phyloP scores from a whole-genome alignment of 2,797 vertebrate species.

The Coccyzus lansbergi region DNA sequence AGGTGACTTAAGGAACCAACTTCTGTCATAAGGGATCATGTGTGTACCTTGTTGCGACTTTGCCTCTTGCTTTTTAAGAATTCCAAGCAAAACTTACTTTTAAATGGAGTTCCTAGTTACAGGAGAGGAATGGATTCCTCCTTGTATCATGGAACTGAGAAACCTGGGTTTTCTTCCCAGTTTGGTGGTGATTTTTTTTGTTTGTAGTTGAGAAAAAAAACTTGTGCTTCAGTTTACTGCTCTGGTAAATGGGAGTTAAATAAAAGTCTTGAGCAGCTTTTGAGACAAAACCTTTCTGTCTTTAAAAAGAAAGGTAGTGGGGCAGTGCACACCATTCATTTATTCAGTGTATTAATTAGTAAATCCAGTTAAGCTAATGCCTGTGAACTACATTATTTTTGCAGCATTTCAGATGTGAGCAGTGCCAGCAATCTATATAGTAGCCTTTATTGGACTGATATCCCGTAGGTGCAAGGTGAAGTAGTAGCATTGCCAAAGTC shows the following conservation, averaged over 20 bases:
- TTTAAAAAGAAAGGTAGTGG: not conserved
- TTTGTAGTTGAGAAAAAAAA: not conserved
- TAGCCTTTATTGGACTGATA: not conserved
- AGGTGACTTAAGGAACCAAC: not conserved
- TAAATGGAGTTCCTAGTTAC: not conserved
- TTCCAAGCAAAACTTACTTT: not conserved
- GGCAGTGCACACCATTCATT: not conserved
- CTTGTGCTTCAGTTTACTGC: not conserved
- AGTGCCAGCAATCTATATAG: not conserved
- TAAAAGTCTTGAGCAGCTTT: not conserved
- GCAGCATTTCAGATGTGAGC: not conserved
- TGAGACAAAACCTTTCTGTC: not conserved
- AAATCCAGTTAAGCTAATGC: not conserved
- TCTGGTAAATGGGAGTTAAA: not conserved
- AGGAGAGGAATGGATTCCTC: not conserved
- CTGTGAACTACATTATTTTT: not conserved
- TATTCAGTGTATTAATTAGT: not conserved
- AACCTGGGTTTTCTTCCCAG: not conserved
- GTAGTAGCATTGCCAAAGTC: not conserved
- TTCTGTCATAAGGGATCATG: not conserved
- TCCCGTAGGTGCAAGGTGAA: slow-evolving; percentile 2
- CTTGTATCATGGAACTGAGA: not conserved
- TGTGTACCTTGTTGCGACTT: not conserved
- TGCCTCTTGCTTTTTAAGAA: not conserved
- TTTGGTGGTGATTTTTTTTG: not conserved